phyloP scores from a whole-genome alignment of 2,797 vertebrate genomes.

The Pipistrellus nathusii region DNA sequence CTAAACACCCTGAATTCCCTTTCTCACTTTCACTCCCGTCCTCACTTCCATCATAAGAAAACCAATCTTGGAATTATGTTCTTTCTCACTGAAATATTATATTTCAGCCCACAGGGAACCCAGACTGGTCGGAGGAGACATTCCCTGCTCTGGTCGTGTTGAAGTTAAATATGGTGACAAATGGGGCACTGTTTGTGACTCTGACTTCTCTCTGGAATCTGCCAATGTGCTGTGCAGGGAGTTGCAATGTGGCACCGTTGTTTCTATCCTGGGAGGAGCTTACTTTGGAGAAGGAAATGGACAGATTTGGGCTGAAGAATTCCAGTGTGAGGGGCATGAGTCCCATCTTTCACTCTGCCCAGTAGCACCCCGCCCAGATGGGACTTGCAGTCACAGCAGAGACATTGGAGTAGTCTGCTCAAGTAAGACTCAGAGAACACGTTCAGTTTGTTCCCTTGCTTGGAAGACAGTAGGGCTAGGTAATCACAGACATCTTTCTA shows the following conservation, averaged over 20 bases:
- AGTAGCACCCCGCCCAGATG: not conserved
- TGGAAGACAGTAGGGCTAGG: not conserved
- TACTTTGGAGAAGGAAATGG: constrained; percentile 75
- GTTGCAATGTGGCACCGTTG: constrained; percentile 84
- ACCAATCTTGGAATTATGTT: not conserved
- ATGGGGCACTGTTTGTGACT: constrained; percentile 86
- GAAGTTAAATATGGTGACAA: constrained; percentile 79
- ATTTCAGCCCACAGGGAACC: constrained; percentile 82
- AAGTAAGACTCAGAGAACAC: constrained; percentile 72
- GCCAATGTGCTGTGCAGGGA: constrained; percentile 87
- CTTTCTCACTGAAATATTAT: not conserved
- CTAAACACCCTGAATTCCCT: not conserved
- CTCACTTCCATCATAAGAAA: not conserved
- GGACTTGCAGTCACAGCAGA: constrained; percentile 76
- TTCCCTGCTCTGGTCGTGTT: constrained; percentile 85
- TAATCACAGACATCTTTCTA: constrained; percentile 9
- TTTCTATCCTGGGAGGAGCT: constrained; percentile 76
- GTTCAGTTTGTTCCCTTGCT: not conserved
- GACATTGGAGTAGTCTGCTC: constrained; percentile 83
- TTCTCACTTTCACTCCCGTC: not conserved
- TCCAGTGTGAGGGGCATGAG: constrained; percentile 86
- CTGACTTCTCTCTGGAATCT: constrained; percentile 85
- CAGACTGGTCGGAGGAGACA: constrained; percentile 78
- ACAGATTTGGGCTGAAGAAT: constrained; percentile 85
- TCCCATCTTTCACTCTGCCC: constrained; percentile 81